Percentiles rank a stretch among this genome's conserved stretches.
Evolutionary conservation across 2,113 vertebrate species (phyloP).

Genomic region (Syngnathus scovelli): DNA sequence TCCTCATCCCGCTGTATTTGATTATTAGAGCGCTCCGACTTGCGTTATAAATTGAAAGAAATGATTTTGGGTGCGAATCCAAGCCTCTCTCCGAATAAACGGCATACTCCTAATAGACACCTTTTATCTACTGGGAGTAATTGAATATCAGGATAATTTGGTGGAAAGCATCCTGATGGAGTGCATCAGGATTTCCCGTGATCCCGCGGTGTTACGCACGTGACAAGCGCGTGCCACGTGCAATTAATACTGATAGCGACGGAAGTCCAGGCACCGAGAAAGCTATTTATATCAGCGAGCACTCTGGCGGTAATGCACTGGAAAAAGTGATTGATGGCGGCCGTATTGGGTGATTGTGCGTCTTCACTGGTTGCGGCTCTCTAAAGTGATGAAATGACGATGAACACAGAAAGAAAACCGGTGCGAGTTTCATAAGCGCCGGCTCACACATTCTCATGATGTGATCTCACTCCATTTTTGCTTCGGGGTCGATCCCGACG

Average conservation of each 20-base stretch:
- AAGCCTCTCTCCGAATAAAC: too few species aligned
- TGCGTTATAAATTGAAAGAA: too few species aligned
- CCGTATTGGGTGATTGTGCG: conserved; percentile 59
- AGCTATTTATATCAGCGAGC: conserved; percentile 65
- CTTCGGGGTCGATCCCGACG: too few species aligned
- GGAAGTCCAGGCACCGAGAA: conserved; percentile 50
- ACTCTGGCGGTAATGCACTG: conserved; percentile 62
- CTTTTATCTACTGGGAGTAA: too few species aligned
- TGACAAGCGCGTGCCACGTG: conserved; percentile 34
- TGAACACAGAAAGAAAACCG: conserved; percentile 50
- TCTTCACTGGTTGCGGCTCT: conserved; percentile 50
- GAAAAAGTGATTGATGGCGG: conserved; percentile 69
- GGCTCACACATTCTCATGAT: too few species aligned
- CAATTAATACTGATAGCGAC: conserved; percentile 57
- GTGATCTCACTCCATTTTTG: too few species aligned
- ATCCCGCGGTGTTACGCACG: conserved; percentile 1
- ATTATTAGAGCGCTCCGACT: background rate
- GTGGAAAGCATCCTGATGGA: background rate
- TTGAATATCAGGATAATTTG: background rate
- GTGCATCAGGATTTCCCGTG: background rate
- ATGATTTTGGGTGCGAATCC: too few species aligned
- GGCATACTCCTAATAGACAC: too few species aligned
- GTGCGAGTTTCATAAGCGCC: too few species aligned
- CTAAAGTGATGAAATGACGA: conserved; percentile 63
- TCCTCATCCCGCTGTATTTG: background rate